A percentile compares a stretch with the other conserved stretches of the same genome.
Evolutionary conservation across 1,140 invertebrate genomes (phyloP).

Genomic region (Parasteatoda tepidariorum): DNA sequence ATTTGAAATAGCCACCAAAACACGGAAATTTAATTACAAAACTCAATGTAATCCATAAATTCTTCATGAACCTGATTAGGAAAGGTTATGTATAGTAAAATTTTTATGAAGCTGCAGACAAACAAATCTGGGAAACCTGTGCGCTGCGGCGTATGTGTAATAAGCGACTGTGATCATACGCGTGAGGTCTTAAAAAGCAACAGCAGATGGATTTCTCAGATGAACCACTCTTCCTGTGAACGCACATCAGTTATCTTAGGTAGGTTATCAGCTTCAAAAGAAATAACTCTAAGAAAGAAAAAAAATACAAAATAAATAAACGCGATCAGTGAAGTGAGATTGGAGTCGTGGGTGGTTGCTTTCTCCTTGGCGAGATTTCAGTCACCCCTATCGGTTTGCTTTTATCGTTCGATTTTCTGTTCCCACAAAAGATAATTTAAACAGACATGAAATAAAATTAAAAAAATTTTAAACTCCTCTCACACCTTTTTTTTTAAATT

Average conservation of each 20-base stretch:
- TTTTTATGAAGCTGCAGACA: too few species aligned
- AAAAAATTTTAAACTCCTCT: neutral
- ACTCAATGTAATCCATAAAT: too few species aligned
- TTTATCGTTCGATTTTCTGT: too few species aligned
- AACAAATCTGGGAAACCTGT: too few species aligned
- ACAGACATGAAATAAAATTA: neutral
- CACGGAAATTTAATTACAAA: too few species aligned
- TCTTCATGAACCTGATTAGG: too few species aligned
- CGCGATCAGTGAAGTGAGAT: neutral
- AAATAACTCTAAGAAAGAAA: neutral
- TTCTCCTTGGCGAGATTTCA: neutral
- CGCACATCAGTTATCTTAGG: neutral
- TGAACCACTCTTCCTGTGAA: neutral
- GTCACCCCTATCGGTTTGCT: neutral
- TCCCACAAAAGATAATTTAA: neutral
- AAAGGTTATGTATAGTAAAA: too few species aligned
- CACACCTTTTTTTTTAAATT: neutral
- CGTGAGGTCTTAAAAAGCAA: neutral
- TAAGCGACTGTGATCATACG: conserved; percentile 16
- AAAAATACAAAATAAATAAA: too few species aligned
- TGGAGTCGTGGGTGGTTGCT: neutral
- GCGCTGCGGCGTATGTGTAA: conserved; percentile 4
- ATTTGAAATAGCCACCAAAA: too few species aligned
- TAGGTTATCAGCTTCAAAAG: neutral
- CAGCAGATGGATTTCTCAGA: conserved; percentile 13